Evolutionary conservation across 2,113 vertebrate genomes (phyloP).

Genomic region (western clawed frog (Xenopus tropicalis)): DNA sequence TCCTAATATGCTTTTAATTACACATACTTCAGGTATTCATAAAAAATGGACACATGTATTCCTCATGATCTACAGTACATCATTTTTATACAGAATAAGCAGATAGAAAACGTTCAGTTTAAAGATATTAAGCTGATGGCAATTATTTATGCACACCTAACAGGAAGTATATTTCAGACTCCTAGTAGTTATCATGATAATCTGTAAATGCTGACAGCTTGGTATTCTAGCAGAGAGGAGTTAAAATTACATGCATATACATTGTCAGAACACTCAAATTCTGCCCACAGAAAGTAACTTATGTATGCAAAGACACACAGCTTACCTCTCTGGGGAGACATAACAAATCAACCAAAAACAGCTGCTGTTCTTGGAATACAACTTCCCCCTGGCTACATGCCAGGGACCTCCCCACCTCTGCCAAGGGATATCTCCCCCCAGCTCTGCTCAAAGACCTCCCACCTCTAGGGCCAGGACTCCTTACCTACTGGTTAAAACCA

Average conservation of each 20-base stretch:
- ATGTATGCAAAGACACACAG: conserved; percentile 20
- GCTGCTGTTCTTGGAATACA: background rate
- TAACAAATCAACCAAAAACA: conserved; percentile 4
- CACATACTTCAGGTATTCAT: too few species aligned
- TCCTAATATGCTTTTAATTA: too few species aligned
- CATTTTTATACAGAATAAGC: too few species aligned
- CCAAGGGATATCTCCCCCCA: background rate
- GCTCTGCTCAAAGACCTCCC: background rate
- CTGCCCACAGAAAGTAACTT: background rate
- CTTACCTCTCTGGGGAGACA: background rate
- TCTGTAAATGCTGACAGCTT: background rate
- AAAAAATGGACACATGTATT: too few species aligned
- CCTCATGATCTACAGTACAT: too few species aligned
- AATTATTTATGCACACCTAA: too few species aligned
- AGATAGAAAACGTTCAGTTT: too few species aligned
- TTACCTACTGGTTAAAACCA: background rate
- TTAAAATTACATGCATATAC: background rate
- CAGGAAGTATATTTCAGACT: background rate
- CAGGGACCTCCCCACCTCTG: conserved; percentile 4
- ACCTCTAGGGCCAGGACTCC: background rate
- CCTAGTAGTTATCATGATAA: background rate
- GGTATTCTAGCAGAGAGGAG: background rate
- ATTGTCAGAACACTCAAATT: background rate
- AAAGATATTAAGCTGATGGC: too few species aligned
- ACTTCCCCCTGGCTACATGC: background rate